Percentiles rank a stretch among this genome's conserved stretches.
Evolutionary conservation across 2,113 vertebrate species (phyloP).

Genomic region (Proteles cristata): DNA sequence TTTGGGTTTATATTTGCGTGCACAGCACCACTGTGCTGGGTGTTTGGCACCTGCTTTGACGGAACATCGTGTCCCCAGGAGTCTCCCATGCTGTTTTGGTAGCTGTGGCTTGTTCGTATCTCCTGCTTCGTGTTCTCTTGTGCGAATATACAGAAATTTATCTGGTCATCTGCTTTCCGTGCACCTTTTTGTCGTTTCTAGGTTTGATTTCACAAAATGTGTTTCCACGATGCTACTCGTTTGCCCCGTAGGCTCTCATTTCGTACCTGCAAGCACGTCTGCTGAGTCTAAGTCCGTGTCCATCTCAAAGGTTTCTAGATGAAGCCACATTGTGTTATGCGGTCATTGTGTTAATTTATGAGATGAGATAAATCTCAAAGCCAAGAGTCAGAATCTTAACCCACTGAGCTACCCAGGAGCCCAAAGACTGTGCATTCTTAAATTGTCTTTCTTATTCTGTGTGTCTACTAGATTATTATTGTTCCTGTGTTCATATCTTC

Average conservation of each 20-base stretch:
- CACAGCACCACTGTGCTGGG: neutral
- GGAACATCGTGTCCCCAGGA: accelerated
- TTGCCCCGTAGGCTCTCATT: accelerated
- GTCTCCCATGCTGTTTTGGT: accelerated
- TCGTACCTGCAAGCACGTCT: accelerated
- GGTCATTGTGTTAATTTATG: neutral
- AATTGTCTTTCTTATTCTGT: accelerated
- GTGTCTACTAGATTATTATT: accelerated
- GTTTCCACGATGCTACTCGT: accelerated
- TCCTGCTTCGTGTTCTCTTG: accelerated
- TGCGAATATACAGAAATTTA: accelerated
- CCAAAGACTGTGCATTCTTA: neutral
- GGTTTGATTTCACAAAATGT: accelerated
- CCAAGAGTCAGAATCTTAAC: too few species aligned
- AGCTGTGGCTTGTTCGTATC: accelerated
- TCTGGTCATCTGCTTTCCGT: accelerated
- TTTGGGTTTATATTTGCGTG: too few species aligned
- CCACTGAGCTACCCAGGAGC: too few species aligned
- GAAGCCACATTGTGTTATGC: accelerated
- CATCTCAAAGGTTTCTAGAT: accelerated
- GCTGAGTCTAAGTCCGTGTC: accelerated
- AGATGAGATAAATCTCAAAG: too few species aligned
- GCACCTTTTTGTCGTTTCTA: accelerated
- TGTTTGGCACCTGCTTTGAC: neutral
- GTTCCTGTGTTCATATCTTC: neutral